A percentile compares a stretch with the other conserved stretches of the same genome.
Conservation (phyloP, 2,797 vertebrate species). For the Epinephelus coioides region DNA sequence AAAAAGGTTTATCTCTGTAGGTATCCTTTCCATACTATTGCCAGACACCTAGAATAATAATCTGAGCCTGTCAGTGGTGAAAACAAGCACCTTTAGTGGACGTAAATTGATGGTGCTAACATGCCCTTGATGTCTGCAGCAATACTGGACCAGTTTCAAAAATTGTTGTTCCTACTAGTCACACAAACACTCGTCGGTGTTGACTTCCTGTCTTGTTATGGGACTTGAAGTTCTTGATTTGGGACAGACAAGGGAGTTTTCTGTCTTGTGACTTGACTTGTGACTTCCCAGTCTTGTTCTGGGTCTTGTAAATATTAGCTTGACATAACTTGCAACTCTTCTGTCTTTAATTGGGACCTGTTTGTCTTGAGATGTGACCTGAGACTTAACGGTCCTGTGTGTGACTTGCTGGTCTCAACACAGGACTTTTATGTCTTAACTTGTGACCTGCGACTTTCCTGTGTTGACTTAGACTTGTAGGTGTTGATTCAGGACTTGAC, state of each 20-base stretch:
- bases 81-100: too few relatives aligned
- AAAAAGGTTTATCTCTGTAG: too few relatives aligned
- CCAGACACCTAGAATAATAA: too few relatives aligned
- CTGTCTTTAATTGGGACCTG: neutral
- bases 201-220: too few relatives aligned
- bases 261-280: neutral
- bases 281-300: neutral
- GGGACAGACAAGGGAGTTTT: neutral
- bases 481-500: neutral
- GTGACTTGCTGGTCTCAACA: neutral
- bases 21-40: too few relatives aligned
- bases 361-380: neutral
- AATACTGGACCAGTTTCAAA: too few relatives aligned
- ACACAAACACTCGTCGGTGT: too few relatives aligned
- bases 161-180: too few relatives aligned
- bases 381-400: neutral
- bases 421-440: neutral
- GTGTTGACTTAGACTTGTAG: neutral
- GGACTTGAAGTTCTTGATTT: neutral
- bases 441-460: neutral
- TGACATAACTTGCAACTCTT: neutral
- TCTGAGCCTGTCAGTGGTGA: too few relatives aligned
- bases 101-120: too few relatives aligned
- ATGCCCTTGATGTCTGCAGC: too few relatives aligned
- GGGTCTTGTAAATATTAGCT: neutral